Conservation (phyloP, 2,797 vertebrate genomes). For the Eospalax fontanierii region DNA sequence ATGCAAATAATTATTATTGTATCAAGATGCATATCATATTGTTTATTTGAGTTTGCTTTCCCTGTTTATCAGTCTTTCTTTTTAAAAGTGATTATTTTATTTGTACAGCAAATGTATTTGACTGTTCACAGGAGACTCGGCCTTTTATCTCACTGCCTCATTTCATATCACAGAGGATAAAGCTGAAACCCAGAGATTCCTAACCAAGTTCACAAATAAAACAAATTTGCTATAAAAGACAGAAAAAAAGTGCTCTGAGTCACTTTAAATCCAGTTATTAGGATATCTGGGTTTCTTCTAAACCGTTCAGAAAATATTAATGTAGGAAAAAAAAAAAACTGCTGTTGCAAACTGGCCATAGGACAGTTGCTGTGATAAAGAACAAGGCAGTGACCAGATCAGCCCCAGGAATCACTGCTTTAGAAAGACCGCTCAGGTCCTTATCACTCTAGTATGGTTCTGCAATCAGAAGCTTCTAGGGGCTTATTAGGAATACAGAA, state of each 20-base stretch:
- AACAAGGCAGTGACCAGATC: background rate
- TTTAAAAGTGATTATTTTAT: conserved; percentile 36
- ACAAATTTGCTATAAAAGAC: conserved; percentile 52
- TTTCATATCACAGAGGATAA: conserved; percentile 33
- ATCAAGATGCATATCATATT: no score
- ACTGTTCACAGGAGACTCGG: background rate
- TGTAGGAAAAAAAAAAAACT: background rate
- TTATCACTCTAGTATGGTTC: background rate
- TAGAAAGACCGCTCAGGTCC: conserved; percentile 14
- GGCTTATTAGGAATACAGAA: background rate
- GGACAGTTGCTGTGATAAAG: background rate
- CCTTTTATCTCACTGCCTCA: background rate
- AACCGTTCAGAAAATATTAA: conserved; percentile 47
- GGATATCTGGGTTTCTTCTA: background rate
- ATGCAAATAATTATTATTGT: no score
- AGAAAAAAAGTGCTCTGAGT: background rate
- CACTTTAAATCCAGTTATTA: conserved; percentile 56
- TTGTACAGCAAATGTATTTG: background rate
- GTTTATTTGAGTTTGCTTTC: no score
- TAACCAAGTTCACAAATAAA: conserved; percentile 51
- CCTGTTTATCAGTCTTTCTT: no score
- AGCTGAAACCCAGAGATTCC: conserved; percentile 48
- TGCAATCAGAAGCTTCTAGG: background rate
- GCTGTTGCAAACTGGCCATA: background rate
- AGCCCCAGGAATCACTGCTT: background rate